Evolutionary conservation across 2,888 invertebrate species (phyloP).

Genomic region (Cryptops parisi): DNA sequence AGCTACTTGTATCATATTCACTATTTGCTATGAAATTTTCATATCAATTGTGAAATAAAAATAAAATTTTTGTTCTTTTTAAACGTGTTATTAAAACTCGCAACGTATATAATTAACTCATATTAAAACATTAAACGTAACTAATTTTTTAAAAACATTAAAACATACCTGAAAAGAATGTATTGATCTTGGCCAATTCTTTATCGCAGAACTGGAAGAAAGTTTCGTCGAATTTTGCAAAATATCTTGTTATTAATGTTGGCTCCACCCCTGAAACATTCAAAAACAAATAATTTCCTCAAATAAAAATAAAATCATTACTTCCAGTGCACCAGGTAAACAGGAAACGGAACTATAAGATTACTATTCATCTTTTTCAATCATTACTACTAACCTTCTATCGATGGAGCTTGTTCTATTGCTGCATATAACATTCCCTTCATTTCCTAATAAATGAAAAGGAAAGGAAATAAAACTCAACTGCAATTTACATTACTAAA

Average conservation of each 20-base stretch:
- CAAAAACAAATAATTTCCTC: slow-evolving; percentile 8
- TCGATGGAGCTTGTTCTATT: slow-evolving; percentile 78
- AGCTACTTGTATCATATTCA: too few species aligned
- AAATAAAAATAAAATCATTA: background rate
- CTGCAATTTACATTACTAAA: too few species aligned
- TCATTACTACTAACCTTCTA: slow-evolving; percentile 46
- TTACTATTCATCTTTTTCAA: too few species aligned
- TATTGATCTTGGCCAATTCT: slow-evolving; percentile 91
- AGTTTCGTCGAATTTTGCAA: slow-evolving; percentile 86
- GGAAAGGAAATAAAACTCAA: slow-evolving; percentile 1
- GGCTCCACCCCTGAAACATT: slow-evolving; percentile 58
- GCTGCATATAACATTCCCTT: slow-evolving; percentile 87
- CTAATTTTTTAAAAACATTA: too few species aligned
- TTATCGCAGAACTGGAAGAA: slow-evolving; percentile 91
- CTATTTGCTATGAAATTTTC: too few species aligned
- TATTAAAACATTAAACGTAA: slow-evolving; percentile 5
- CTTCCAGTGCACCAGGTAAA: too few species aligned
- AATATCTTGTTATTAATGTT: slow-evolving; percentile 70
- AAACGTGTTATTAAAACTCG: background rate
- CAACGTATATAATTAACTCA: background rate
- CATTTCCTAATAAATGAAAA: slow-evolving; percentile 56
- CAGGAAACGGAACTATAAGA: too few species aligned
- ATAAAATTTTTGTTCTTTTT: background rate
- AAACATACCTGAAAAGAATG: slow-evolving; percentile 91
- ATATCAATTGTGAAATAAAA: too few species aligned